Evolutionary conservation across 2,113 vertebrate genomes (phyloP), one percentile per base, ranked within the genome.

Genomic region (Chionis minor): DNA sequence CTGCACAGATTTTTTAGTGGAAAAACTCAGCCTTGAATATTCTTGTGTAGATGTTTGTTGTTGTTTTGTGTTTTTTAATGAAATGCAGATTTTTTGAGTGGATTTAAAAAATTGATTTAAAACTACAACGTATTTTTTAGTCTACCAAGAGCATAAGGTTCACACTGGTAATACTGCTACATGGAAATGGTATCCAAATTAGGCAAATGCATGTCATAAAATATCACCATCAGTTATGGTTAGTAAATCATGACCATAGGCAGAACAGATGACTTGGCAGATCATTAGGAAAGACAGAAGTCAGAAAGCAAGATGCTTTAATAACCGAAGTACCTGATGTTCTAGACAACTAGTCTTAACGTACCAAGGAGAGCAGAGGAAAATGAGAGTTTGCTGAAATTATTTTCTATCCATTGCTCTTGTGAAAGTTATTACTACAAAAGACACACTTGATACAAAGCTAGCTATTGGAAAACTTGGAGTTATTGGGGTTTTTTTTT

Each of bases 221-320:
- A 75, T 81, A 91, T 93, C 61, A 77, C 33, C 15, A 21, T 95
- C 90, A 61, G 66, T 85, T 94, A 90, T 87, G 89, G 65, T 85
- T 85, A 89, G 73, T 74, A 96, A 96, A 94, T 95, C 70, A 81
- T 47, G 61, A 86, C 61, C n/a, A 47, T 44, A 33, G 61, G 86
- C 86, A 92, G 94, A 96, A 95, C 87, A 89, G 84, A 85, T 40
- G 59, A 81, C 42, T 96, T 92, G 91, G 84, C 77, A 92, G 73
- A 67, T 95, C 77, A 82, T 97, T 95, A 92, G 49, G 47, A 89
- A 92, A 91, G 81, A 69, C 32, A 75, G 72, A 21, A 94, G 22
- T 75, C 61, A 92, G 51, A 63, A 89, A 92, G 47, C 10, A 87
- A 79, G 56, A 89, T 0, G 0, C 69, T 95, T 32, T 62, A 90